phyloP scores from a whole-genome alignment of 2,797 vertebrate species.

The Zonotrichia albicollis region DNA sequence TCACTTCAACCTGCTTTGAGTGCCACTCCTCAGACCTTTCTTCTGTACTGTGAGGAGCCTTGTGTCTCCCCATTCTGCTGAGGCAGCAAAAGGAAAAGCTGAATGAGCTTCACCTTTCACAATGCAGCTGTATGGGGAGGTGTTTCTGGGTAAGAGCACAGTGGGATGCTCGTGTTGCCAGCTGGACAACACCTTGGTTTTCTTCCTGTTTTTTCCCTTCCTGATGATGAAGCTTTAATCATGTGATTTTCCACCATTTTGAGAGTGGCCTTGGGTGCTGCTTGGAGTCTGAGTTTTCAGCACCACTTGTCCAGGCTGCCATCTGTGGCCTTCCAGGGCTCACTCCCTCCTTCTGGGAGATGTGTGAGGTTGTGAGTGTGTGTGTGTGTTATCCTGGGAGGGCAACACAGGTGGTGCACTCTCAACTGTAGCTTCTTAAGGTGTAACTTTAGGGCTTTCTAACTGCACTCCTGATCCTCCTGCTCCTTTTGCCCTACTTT shows the following conservation, averaged over 20 bases:
- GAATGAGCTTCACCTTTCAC: neutral
- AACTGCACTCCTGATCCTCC: neutral
- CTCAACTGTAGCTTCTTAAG: neutral
- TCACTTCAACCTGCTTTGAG: neutral
- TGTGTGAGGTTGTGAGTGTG: neutral
- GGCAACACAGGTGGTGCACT: too few relatives aligned
- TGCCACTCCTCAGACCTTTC: neutral
- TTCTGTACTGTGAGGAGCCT: neutral
- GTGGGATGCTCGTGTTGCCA: fast-evolving
- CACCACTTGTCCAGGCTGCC: neutral
- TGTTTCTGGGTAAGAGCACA: neutral
- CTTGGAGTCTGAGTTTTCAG: neutral
- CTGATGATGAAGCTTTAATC: fast-evolving
- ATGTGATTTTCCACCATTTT: neutral
- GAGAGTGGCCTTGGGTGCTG: neutral
- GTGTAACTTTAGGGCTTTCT: neutral
- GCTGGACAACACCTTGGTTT: neutral
- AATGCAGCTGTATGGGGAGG: neutral
- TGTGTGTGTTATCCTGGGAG: neutral
- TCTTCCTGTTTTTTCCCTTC: neutral
- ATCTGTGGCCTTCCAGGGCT: neutral
- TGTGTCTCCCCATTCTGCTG: neutral
- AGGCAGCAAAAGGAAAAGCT: neutral
- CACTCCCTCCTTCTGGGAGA: neutral
- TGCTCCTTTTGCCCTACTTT: neutral